These are phyloP conservation scores for Anarrhichthys ocellatus DNA, from an alignment of 2,113 vertebrate species.

Conservation along the genomic window DNA sequence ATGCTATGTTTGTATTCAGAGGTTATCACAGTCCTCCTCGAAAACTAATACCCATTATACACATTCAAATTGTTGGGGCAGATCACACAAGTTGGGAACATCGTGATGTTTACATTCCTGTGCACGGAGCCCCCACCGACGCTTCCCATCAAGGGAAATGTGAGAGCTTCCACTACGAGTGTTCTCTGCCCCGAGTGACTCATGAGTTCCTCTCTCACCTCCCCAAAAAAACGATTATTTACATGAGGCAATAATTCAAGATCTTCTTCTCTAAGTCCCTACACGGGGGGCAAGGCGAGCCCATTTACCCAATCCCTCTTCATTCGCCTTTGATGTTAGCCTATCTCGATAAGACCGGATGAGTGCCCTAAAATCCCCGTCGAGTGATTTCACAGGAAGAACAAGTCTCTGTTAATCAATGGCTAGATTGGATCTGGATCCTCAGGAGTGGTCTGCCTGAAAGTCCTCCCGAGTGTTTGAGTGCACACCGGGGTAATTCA, in stretches of 20 bases:
- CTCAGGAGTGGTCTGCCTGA: conserved; percentile 71
- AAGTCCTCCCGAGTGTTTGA: conserved; percentile 79
- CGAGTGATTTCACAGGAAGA: conserved; percentile 81
- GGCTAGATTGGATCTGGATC: conserved; percentile 82
- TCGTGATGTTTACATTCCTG: conserved; percentile 77
- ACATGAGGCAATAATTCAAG: conserved; percentile 82
- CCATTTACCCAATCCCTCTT: conserved; percentile 78
- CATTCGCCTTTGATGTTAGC: conserved; percentile 80
- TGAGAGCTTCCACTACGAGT: conserved; percentile 73
- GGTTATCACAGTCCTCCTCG: conserved; percentile 36
- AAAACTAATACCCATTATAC: conserved; percentile 22
- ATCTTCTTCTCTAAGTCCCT: conserved; percentile 76
- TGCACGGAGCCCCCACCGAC: conserved; percentile 62
- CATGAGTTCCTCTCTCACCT: conserved; percentile 63
- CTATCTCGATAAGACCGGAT: conserved; percentile 80
- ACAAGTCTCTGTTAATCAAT: conserved; percentile 83
- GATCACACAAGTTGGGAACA: conserved; percentile 66
- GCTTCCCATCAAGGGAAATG: conserved; percentile 76
- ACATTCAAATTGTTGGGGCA: conserved; percentile 48
- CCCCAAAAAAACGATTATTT: conserved; percentile 73
- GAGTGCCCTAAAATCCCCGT: conserved; percentile 81
- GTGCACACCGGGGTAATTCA: conserved; percentile 80
- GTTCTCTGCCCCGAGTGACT: conserved; percentile 71
- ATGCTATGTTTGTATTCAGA: conserved; percentile 59
- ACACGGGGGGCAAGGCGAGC: conserved; percentile 71